Base-by-base conservation (phyloP, 2,797 vertebrate genomes). In the Hippopotamyrus pictus region DNA sequence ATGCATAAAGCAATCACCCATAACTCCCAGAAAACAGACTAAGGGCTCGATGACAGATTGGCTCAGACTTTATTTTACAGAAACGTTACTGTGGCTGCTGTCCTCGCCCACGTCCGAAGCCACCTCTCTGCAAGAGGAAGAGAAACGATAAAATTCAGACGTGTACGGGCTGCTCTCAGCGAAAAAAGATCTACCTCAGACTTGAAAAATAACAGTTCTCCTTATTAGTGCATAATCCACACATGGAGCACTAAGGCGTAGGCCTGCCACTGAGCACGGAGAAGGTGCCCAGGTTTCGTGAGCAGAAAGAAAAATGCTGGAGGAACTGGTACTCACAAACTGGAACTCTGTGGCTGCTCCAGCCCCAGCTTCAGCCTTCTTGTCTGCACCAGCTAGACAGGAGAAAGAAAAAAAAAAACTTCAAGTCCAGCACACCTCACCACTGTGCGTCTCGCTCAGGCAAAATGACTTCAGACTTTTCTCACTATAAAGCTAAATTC, bases 301-400 rank as follows among this genome's bases (percentile, higher is more conserved):
- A 37, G 65, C 12, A 6, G 22, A 5, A 9, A 65, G 9, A 3
- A 14, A 73, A n/a, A 73, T 0, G 2, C 25, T 14, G 48, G 50
- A 54, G n/a, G 29, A 53, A 17, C 3, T 3, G 46, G 90, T 94
- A 99, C 99, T 99, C 95, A 99, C 99, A 25, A 99, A 99, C 93
- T 99, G 98, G 95, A 99, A 99, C 93, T 99, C 98, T 1, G 98
- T 99, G 76, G 98, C 98, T 90, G 99, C 96, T 94, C 99, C 99
- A 92, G 99, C 99, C 79, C 99, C 99, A 0, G 98, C 99, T 93
- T 99, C 99, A 1, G 98, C 99, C 93, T 99, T 99, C 95, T 99
- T 99, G 93, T 99, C 99, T 73, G 98, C 96, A 89, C 98, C 98
- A 95, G 97, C 98, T 99, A 92, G 22, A 91, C 57, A 85, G 3